These are phyloP conservation scores for Hirtodrosophila cameraria DNA, from an alignment of 2,888 invertebrate genomes.

Conservation along the genomic window DNA sequence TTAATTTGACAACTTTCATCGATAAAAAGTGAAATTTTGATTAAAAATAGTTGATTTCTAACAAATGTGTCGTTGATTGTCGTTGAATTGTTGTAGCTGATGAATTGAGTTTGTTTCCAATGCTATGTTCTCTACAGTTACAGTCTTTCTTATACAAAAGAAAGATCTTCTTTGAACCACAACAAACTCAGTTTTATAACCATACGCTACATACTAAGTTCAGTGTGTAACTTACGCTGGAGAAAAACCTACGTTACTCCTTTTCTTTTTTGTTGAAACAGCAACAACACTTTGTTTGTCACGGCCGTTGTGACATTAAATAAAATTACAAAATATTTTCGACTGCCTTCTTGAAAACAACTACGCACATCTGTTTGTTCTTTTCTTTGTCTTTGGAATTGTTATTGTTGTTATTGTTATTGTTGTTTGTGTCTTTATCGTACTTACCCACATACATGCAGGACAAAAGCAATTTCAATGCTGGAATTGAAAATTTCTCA, in stretches of 20 bases:
- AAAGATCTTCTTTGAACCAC: not conserved
- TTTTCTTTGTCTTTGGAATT: conserved; percentile 15
- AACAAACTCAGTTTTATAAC: not conserved
- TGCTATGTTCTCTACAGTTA: too few species aligned
- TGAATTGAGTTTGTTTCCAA: too few species aligned
- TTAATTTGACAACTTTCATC: too few species aligned
- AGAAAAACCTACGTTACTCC: not conserved
- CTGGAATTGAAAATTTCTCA: conserved; percentile 88
- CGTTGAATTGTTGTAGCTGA: too few species aligned
- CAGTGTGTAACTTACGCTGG: not conserved
- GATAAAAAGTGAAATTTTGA: too few species aligned
- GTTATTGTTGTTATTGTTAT: conserved; percentile 25
- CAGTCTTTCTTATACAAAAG: too few species aligned
- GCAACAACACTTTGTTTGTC: not conserved
- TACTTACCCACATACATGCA: conserved; percentile 90
- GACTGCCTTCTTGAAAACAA: conserved; percentile 15
- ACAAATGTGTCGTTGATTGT: too few species aligned
- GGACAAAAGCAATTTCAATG: conserved; percentile 89
- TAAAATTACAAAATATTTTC: conserved; percentile 64
- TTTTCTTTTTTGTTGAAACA: not conserved
- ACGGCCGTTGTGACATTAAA: conserved; percentile 51
- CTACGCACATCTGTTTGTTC: conserved; percentile 31
- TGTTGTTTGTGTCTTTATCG: conserved; percentile 9
- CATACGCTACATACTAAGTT: not conserved
- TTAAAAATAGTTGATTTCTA: too few species aligned